Evolutionary conservation across 1,140 invertebrate genomes (phyloP).

Genomic region (Drosophila lacertosa): DNA sequence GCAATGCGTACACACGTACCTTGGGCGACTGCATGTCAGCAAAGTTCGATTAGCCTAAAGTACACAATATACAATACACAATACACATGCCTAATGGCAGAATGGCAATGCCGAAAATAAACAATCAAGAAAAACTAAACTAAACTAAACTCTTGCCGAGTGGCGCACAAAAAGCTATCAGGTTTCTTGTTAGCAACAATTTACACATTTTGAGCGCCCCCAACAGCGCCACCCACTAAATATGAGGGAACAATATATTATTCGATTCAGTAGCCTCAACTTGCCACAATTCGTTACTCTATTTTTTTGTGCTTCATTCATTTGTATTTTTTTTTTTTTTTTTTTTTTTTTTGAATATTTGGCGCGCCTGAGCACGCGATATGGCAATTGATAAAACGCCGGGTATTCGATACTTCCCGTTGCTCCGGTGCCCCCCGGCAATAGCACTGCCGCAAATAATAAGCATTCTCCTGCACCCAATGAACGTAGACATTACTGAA

Average conservation of each 20-base stretch:
- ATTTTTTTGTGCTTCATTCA: conserved; percentile 39
- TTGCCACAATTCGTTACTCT: conserved; percentile 47
- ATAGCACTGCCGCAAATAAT: conserved; percentile 16
- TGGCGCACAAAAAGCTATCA: conserved; percentile 56
- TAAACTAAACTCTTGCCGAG: conserved; percentile 19
- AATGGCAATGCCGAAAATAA: conserved; percentile 29
- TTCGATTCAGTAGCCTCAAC: conserved; percentile 41
- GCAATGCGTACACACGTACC: conserved; percentile 6
- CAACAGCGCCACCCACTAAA: conserved; percentile 8
- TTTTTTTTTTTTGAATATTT: conserved; percentile 48
- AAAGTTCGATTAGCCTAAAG: conserved; percentile 41
- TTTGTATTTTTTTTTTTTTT: conserved; percentile 37
- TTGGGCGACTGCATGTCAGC: background rate
- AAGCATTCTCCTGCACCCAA: conserved; percentile 21
- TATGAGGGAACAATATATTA: conserved; percentile 57
- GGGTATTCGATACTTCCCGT: conserved; percentile 79
- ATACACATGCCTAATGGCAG: conserved; percentile 9
- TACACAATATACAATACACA: conserved; percentile 32
- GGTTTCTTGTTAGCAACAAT: conserved; percentile 75
- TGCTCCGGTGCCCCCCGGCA: conserved; percentile 14
- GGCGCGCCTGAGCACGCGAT: conserved; percentile 66
- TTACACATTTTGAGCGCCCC: conserved; percentile 57
- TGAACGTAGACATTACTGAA: conserved; percentile 21
- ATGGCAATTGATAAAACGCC: conserved; percentile 80
- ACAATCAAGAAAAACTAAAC: too few species aligned